Evolutionary conservation across 1,140 invertebrate species (phyloP).

Genomic region (Rhagoletis pomonella): DNA sequence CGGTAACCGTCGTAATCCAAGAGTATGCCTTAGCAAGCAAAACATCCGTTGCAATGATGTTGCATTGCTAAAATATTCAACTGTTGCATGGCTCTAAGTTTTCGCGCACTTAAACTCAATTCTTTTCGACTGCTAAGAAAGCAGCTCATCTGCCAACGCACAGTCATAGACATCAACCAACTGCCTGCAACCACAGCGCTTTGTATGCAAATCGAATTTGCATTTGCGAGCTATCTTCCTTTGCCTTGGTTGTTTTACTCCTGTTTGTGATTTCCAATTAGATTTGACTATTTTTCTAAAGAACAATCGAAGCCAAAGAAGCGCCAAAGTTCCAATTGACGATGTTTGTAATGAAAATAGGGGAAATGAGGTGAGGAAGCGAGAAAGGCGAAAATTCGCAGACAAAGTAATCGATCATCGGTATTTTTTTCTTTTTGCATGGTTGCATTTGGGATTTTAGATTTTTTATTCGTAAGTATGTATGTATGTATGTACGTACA

Average conservation of each 20-base stretch:
- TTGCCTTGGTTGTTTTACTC: background rate
- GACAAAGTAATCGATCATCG: constrained; percentile 55
- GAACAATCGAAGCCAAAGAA: constrained; percentile 20
- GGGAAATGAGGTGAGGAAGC: background rate
- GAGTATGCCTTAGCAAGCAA: background rate
- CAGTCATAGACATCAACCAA: background rate
- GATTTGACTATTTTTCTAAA: constrained; percentile 14
- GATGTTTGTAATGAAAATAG: too few species aligned
- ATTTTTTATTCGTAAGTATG: background rate
- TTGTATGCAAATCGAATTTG: constrained; percentile 55
- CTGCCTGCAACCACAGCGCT: constrained; percentile 4
- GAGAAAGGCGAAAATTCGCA: constrained; percentile 13
- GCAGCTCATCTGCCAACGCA: background rate
- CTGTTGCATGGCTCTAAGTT: background rate
- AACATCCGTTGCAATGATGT: constrained; percentile 40
- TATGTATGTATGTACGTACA: background rate
- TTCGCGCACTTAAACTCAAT: constrained; percentile 41
- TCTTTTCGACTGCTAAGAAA: background rate
- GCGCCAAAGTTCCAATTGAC: background rate
- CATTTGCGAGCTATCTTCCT: constrained; percentile 10
- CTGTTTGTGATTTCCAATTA: constrained; percentile 45
- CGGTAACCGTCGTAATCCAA: constrained; percentile 32
- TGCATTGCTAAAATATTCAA: background rate
- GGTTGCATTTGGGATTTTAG: constrained; percentile 10
- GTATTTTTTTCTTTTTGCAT: background rate